A percentile compares a stretch with the other conserved stretches of the same genome.
phyloP scores from a whole-genome alignment of 2,888 invertebrate genomes.

The Aphidius colemani region DNA sequence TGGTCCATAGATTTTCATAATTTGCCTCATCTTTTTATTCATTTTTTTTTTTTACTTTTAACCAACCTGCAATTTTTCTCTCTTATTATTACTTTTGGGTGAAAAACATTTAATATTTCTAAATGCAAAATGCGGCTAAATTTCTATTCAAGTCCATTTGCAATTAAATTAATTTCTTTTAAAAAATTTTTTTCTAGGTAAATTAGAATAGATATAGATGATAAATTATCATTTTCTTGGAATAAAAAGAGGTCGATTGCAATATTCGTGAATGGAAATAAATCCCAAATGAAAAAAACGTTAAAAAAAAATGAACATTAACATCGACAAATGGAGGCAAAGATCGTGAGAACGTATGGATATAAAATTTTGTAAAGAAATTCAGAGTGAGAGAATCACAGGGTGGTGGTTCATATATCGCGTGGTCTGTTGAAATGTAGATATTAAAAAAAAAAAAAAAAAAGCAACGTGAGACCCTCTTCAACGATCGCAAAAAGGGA shows the following conservation, averaged over 20 bases:
- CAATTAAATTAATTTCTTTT: too few relatives aligned
- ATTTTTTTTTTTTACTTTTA: slow-evolving; percentile 12
- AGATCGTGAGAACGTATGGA: slow-evolving; percentile 9
- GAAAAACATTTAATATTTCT: slow-evolving; percentile 32
- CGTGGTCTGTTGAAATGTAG: slow-evolving; percentile 48
- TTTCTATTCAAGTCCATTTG: too few relatives aligned
- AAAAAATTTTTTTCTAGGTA: neutral
- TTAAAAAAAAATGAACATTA: neutral
- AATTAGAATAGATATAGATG: too few relatives aligned
- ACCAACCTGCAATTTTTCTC: too few relatives aligned
- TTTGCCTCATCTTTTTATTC: slow-evolving; percentile 33
- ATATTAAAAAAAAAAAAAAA: slow-evolving; percentile 35
- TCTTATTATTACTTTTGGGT: slow-evolving; percentile 31
- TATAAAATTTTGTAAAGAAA: slow-evolving; percentile 6
- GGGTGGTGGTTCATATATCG: slow-evolving; percentile 19
- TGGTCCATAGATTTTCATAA: slow-evolving; percentile 48
- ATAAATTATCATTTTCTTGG: too few relatives aligned
- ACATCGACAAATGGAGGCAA: neutral
- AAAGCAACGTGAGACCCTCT: slow-evolving; percentile 23
- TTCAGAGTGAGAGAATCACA: neutral
- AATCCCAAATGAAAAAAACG: neutral
- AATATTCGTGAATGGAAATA: too few relatives aligned
- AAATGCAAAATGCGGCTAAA: neutral
- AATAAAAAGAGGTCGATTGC: too few relatives aligned
- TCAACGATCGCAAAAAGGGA: slow-evolving; percentile 30